Evolutionary conservation across 2,797 vertebrate species (phyloP).

Genomic region (Hippopotamyrus pictus): DNA sequence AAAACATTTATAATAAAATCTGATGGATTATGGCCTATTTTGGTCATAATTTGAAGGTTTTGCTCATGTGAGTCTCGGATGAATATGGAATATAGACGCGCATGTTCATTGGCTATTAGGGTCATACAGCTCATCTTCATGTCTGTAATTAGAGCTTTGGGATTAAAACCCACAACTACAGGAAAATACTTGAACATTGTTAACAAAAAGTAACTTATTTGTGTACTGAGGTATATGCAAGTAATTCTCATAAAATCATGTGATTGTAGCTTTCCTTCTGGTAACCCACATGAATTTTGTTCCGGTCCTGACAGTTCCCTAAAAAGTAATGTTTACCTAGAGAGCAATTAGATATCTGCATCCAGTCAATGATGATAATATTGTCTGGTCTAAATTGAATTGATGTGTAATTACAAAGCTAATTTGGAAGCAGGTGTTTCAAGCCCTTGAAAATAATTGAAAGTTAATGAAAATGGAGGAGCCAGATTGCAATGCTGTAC

Average conservation of each 20-base stretch:
- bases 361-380: conserved; percentile 29
- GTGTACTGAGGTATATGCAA: background rate
- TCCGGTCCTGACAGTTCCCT: background rate
- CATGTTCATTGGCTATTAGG: background rate
- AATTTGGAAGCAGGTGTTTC: conserved; percentile 61
- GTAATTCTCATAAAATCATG: background rate
- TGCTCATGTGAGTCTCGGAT: background rate
- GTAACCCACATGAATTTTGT: background rate
- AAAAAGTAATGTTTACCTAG: conserved; percentile 12
- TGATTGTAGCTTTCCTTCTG: background rate
- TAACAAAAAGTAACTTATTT: background rate
- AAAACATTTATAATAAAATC: conserved; percentile 7
- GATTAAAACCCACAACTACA: background rate
- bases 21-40: background rate
- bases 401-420: conserved; percentile 47
- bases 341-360: conserved; percentile 24
- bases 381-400: conserved; percentile 42
- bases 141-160: background rate
- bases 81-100: background rate
- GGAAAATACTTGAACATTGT: background rate
- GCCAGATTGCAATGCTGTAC: conserved; percentile 13
- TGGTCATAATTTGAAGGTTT: background rate
- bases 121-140: background rate
- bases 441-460: conserved; percentile 47
- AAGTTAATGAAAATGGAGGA: conserved; percentile 54